Percentiles rank a stretch among this genome's conserved stretches.
phyloP scores from a whole-genome alignment of 2,113 vertebrate genomes.

The Spea multiplicata region DNA sequence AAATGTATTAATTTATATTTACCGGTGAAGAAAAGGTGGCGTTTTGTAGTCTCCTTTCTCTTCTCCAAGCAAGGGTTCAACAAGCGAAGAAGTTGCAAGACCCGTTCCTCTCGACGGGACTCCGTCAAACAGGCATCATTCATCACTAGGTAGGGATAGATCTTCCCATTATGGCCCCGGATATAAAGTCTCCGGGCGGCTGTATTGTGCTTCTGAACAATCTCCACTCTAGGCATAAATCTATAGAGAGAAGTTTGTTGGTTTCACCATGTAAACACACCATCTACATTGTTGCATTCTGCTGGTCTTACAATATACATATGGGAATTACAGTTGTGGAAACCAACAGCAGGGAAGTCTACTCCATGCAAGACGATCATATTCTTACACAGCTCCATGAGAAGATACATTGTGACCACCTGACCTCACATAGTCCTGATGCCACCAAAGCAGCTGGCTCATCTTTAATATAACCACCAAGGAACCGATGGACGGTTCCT shows the following conservation, averaged over 20 bases:
- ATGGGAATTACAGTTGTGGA: too few relatives aligned
- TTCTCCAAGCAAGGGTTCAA: conserved; percentile 96
- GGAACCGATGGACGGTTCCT: too few relatives aligned
- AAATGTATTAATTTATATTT: conserved; percentile 5
- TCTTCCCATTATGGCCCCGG: conserved; percentile 95
- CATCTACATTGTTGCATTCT: too few relatives aligned
- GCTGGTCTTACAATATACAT: too few relatives aligned
- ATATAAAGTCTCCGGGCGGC: conserved; percentile 92
- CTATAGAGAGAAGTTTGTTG: conserved; percentile 56
- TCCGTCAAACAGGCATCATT: conserved; percentile 96
- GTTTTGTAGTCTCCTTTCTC: conserved; percentile 96
- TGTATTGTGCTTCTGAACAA: conserved; percentile 97
- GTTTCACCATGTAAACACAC: too few relatives aligned
- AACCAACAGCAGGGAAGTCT: too few relatives aligned
- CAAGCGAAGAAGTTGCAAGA: conserved; percentile 92
- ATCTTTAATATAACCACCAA: too few relatives aligned
- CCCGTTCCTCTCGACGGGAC: conserved; percentile 89
- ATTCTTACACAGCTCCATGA: too few relatives aligned
- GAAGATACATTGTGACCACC: too few relatives aligned
- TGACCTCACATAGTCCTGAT: too few relatives aligned
- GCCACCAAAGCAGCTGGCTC: too few relatives aligned
- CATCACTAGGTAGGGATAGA: conserved; percentile 97
- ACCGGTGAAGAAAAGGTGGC: conserved; percentile 97
- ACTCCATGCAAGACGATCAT: too few relatives aligned
- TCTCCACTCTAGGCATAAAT: conserved; percentile 97